These are phyloP conservation scores for Pluvialis apricaria DNA, from an alignment of 2,113 vertebrate species.

Conservation along the genomic window DNA sequence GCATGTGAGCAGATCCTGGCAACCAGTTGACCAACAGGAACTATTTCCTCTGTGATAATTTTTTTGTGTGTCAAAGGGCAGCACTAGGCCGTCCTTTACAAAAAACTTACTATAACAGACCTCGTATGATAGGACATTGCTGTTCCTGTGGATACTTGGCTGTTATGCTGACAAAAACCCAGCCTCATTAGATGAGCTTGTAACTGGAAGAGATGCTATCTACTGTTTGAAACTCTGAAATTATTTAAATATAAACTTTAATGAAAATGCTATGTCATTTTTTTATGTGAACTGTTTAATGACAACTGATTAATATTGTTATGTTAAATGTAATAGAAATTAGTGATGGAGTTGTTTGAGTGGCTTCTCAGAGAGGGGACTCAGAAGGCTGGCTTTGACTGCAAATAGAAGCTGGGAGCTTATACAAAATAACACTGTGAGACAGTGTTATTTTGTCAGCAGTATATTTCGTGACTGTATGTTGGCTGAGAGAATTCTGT, in stretches of 20 bases:
- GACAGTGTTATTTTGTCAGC: not conserved
- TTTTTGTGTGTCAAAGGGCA: not conserved
- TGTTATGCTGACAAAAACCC: not conserved
- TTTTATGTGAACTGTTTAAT: not conserved
- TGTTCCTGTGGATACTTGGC: not conserved
- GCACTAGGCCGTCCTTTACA: not conserved
- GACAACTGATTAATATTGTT: not conserved
- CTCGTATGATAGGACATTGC: not conserved
- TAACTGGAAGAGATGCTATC: not conserved
- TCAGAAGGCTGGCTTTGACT: not conserved
- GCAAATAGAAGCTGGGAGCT: not conserved
- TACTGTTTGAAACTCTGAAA: not conserved
- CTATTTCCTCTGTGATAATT: not conserved
- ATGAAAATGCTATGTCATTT: not conserved
- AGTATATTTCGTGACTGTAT: not conserved
- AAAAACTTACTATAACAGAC: not conserved
- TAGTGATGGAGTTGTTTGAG: not conserved
- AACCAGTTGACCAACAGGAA: not conserved
- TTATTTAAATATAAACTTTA: not conserved
- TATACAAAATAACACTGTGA: not conserved
- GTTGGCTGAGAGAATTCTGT: not conserved
- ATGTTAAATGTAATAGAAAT: not conserved
- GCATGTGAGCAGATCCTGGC: not conserved
- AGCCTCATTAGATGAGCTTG: not conserved
- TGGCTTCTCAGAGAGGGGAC: not conserved